Base-by-base conservation (phyloP, 2,888 invertebrate genomes). In the Notodonta ziczac region DNA sequence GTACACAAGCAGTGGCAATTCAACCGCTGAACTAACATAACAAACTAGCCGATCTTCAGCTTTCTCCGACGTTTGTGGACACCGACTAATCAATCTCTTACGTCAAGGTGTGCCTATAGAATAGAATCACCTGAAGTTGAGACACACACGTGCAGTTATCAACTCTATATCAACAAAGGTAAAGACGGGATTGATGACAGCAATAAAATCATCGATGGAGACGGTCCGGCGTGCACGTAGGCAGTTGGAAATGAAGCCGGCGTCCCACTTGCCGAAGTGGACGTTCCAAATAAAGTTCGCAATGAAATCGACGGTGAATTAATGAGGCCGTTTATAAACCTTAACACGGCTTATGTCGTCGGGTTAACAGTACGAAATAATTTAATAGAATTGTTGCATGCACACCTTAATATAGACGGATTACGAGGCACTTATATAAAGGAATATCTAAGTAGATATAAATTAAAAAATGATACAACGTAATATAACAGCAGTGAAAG, bases 51-150 rank as follows among this genome's bases (percentile, higher is more conserved):
- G 66, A 81, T 81, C 81, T 81, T 74, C 73, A 81, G 87, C 91
- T 92, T 91, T 92, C 91, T 86, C 90, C 80, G 70, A 65, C 69
- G 72, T 69, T 69, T 74, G 73, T 79, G 80, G 80, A 73, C 81
- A 75, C 69, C 74, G 61, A 72, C 74, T 72, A 80, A 85, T 85
- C 84, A 80, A 87, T 85, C 82, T 85, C 82, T 81, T 81, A 73
- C 72, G 72, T 75, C 72, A 75, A 67, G 54, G 72, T 72, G 72
- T 77, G 75, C 71, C 72, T 57, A 63, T 60, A 69, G 65, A 69
- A 73, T 70, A 65, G 51, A 66, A 59, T 59, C 61, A 66, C 59
- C 48, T 53, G 53, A 60, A 57, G 64, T 63, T 69, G 57, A 59
- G 54, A 51, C 48, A 59, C 56, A 65, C 65, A 69, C 73, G n/a